Conservation (phyloP, 1,140 invertebrate genomes). For the Pseudomyrmex concolor region DNA sequence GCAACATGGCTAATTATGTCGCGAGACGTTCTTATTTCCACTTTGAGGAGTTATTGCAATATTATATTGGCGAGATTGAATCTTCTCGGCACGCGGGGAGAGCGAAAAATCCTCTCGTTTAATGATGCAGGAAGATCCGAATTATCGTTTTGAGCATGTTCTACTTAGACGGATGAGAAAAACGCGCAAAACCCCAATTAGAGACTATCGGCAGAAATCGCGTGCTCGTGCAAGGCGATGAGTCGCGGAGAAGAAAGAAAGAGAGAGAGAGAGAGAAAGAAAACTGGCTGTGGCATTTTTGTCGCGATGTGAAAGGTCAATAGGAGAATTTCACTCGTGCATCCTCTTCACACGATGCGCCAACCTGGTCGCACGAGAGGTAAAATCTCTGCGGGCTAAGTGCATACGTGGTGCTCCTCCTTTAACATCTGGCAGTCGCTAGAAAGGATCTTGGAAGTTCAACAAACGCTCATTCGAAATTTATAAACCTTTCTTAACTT, state of each 20-base stretch:
- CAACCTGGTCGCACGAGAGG: slow-evolving; percentile 56
- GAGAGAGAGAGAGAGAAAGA: slow-evolving; percentile 52
- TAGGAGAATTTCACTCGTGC: slow-evolving; percentile 83
- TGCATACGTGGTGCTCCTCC: slow-evolving; percentile 11
- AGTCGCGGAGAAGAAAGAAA: slow-evolving; percentile 50
- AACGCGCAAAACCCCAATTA: slow-evolving; percentile 69
- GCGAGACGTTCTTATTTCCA: neutral
- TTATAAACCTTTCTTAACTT: neutral
- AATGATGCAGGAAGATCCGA: slow-evolving; percentile 61
- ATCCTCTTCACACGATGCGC: slow-evolving; percentile 76
- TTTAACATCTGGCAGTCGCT: slow-evolving; percentile 31
- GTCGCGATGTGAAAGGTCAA: slow-evolving; percentile 81
- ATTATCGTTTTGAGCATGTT: slow-evolving; percentile 65
- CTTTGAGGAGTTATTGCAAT: neutral
- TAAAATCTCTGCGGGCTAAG: slow-evolving; percentile 23
- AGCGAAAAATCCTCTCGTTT: slow-evolving; percentile 48
- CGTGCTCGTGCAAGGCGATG: slow-evolving; percentile 68
- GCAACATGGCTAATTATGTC: neutral
- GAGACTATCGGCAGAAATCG: slow-evolving; percentile 71
- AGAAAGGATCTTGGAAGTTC: slow-evolving; percentile 20
- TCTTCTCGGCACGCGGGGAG: slow-evolving; percentile 18
- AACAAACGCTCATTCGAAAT: neutral
- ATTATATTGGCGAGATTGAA: slow-evolving; percentile 10
- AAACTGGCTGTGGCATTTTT: slow-evolving; percentile 82
- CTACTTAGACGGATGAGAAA: slow-evolving; percentile 61